Evolutionary conservation across 2,797 vertebrate species (phyloP), one percentile per base, ranked within the genome.

Genomic region (Sebastes nivosus): DNA sequence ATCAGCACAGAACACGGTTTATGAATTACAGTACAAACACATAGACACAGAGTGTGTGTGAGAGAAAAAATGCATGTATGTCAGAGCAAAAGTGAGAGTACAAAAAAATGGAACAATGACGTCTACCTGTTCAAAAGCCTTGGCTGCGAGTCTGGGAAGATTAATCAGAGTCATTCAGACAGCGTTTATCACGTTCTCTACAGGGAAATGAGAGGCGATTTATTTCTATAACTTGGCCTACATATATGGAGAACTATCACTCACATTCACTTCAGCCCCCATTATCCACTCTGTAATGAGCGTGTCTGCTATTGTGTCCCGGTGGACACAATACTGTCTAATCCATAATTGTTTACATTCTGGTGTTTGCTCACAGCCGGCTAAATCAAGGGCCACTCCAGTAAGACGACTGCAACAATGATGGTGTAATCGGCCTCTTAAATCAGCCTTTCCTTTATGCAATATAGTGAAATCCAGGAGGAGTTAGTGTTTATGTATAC

Each of bases 151-250:
- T 76, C 75, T 82, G 68, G 58, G 76, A 77, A 88, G 90, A 91
- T 89, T 85, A 92, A 79, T 90, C 85, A 81, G 82, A 90, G 72
- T 75, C 76, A 89, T 89, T 89, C 82, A 88, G 73, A 82, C 81
- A 68, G 42, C 57, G 68, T 88, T 91, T 85, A 88, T 88, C 90
- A 85, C 88, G 59, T 80, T 83, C 82, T 89, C 90, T 86, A 27
- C 79, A 75, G 91, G 88, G 90, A 92, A 91, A 89, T 93, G 72
- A 91, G 88, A 84, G 84, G 81, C n/a, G 67, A 88, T 90, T 92
- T 91, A 91, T 93, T 94, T 92, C 88, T 86, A 90, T 90, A 90
- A 88, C 83, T 84, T 92, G 92, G 88, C 93, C 94, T 89, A 93
- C 81, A 93, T 92, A 88, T 84, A 81, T 76, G 68, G 67, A 88